Conservation (phyloP, 1,140 invertebrate species). For the Sipha flava region DNA sequence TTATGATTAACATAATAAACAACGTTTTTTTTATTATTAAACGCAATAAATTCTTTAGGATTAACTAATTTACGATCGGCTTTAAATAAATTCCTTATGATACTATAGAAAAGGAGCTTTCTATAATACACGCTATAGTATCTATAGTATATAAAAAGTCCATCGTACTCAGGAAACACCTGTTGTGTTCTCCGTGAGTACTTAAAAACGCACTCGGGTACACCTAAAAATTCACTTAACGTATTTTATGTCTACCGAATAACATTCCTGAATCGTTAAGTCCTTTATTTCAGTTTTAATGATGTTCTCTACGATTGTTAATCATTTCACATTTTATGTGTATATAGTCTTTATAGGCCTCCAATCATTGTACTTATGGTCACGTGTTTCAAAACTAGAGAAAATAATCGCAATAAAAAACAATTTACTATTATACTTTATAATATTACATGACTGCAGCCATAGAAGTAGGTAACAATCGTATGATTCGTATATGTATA, state of each 20-base stretch:
- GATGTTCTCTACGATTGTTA: neutral
- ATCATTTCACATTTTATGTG: slow-evolving; percentile 2
- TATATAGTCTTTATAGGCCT: no score
- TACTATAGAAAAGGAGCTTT: neutral
- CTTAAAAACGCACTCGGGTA: neutral
- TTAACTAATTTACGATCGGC: slow-evolving; percentile 2
- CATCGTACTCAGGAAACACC: neutral
- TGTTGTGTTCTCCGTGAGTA: neutral
- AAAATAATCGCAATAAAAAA: no score
- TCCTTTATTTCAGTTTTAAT: neutral
- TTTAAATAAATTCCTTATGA: neutral
- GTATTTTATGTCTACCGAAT: neutral
- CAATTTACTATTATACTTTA: no score
- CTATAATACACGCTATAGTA: neutral
- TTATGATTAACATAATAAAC: neutral
- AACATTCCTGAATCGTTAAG: neutral
- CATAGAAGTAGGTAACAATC: no score
- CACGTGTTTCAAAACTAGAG: no score
- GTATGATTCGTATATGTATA: no score
- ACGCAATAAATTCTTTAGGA: slow-evolving; percentile 15
- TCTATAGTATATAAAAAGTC: no score
- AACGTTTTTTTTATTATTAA: neutral
- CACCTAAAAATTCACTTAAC: neutral
- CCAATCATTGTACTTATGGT: no score
- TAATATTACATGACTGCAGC: no score